Evolutionary conservation across 2,113 vertebrate species (phyloP).

Genomic region (Ageneiosus marmoratus): DNA sequence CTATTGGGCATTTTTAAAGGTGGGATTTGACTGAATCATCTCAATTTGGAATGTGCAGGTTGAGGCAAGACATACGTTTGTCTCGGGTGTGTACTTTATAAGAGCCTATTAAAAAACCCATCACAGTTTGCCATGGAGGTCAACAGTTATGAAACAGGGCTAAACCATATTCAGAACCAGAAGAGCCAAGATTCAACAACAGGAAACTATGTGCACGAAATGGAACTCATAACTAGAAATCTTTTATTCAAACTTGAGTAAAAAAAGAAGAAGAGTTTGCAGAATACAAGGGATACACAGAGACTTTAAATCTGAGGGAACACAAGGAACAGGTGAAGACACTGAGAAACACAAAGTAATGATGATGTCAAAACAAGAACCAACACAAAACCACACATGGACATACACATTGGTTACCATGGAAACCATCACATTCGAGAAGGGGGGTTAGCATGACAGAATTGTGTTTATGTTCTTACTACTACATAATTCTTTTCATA

Average conservation of each 20-base stretch:
- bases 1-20: background rate
- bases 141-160: background rate
- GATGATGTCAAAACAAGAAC: background rate
- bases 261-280: too few relatives aligned
- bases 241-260: too few relatives aligned
- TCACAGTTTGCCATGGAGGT: background rate
- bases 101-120: background rate
- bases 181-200: background rate
- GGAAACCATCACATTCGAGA: background rate
- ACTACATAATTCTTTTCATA: background rate
- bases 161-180: background rate
- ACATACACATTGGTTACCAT: background rate
- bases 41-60: background rate
- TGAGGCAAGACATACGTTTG: background rate
- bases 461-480: background rate
- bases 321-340: background rate
- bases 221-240: too few relatives aligned
- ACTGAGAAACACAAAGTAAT: background rate
- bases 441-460: background rate
- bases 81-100: background rate
- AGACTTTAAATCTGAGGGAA: background rate
- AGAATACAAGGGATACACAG: too few relatives aligned
- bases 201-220: background rate
- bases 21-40: background rate
- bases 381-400: background rate